Conservation (phyloP, 2,113 vertebrate species). For the Regulus satrapa region DNA sequence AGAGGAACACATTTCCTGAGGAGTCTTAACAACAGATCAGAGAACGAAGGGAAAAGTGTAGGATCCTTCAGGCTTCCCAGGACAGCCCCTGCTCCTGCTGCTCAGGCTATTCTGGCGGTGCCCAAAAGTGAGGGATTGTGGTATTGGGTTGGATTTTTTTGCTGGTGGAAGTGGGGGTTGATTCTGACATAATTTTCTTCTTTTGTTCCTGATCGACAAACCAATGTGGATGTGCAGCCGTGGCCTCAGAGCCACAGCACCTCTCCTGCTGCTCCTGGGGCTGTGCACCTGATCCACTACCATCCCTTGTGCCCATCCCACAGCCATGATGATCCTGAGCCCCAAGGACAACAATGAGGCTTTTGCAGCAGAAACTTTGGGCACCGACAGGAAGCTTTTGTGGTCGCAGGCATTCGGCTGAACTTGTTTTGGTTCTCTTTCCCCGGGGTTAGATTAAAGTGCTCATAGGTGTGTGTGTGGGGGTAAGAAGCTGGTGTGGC, state of each 20-base stretch:
- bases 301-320: background rate
- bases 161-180: background rate
- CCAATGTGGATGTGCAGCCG: background rate
- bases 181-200: background rate
- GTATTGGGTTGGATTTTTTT: background rate
- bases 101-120: background rate
- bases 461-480: accelerated
- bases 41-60: background rate
- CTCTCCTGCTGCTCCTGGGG: background rate
- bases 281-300: accelerated
- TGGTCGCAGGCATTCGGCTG: background rate
- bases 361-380: background rate
- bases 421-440: background rate
- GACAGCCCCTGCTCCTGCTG: background rate
- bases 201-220: background rate
- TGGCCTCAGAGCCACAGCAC: background rate
- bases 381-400: conserved; percentile 17
- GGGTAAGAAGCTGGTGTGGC: background rate
- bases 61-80: background rate
- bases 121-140: background rate
- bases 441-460: background rate
- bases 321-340: background rate
- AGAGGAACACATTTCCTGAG: background rate
- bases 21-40: background rate
- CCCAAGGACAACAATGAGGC: accelerated